Conservation (phyloP, 2,113 vertebrate species). For the Cyphomyrus plagiostoma region DNA sequence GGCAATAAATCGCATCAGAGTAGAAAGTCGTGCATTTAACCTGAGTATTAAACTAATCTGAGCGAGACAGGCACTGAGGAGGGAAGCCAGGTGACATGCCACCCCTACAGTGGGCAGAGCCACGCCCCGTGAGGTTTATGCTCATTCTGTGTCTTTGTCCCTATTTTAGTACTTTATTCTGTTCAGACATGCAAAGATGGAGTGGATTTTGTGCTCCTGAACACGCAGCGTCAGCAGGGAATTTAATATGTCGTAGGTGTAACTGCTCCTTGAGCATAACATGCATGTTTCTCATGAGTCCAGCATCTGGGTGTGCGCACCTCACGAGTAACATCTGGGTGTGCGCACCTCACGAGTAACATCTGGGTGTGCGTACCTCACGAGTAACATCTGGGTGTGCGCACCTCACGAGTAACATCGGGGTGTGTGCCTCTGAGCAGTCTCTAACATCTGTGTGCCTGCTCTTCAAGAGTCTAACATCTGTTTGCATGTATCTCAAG, state of each 20-base stretch:
- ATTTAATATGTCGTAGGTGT: not conserved
- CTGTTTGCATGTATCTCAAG: not conserved
- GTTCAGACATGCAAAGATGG: not conserved
- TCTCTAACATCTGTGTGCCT: not conserved
- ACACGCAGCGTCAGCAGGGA: not conserved
- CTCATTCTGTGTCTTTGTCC: slow-evolving; percentile 18
- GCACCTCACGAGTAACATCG: not conserved
- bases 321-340: not conserved
- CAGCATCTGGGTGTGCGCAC: not conserved
- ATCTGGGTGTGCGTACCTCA: not conserved
- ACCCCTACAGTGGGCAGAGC: slow-evolving; percentile 46
- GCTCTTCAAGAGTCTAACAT: not conserved
- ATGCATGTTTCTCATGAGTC: not conserved
- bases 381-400: not conserved
- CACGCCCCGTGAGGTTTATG: slow-evolving; percentile 45
- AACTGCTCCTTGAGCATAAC: slow-evolving; percentile 37
- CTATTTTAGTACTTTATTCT: not conserved
- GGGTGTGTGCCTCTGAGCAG: not conserved
- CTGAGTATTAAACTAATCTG: slow-evolving; percentile 66
- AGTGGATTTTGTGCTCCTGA: not conserved
- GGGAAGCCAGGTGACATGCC: slow-evolving; percentile 58
- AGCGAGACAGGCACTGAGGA: slow-evolving; percentile 63
- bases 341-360: not conserved
- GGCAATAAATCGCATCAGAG: slow-evolving; percentile 59
- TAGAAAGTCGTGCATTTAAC: slow-evolving; percentile 59